Evolutionary conservation across 1,140 invertebrate genomes (phyloP).

Genomic region (Ceratitis capitata): DNA sequence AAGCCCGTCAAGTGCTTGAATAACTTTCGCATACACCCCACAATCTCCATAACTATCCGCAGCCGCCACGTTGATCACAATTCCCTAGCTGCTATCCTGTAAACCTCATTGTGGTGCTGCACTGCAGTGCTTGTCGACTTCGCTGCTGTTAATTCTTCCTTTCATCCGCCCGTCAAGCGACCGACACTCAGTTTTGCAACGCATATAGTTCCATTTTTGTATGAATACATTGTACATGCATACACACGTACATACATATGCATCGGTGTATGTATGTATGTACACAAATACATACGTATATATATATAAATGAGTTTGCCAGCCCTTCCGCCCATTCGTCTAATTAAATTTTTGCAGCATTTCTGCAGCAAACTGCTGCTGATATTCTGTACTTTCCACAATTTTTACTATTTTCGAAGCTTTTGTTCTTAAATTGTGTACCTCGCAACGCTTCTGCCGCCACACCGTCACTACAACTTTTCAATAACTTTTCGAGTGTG

Average conservation of each 20-base stretch:
- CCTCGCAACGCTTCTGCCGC: background rate
- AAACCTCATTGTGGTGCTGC: background rate
- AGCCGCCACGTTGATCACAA: background rate
- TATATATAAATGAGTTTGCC: background rate
- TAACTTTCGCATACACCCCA: background rate
- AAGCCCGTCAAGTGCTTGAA: too few species aligned
- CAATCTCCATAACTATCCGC: background rate
- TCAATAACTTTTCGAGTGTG: conserved; percentile 26
- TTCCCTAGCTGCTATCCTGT: background rate
- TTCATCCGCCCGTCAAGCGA: background rate
- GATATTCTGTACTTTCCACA: conserved; percentile 21
- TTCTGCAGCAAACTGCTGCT: background rate
- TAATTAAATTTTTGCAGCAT: conserved; percentile 13
- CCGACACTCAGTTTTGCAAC: background rate
- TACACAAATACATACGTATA: too few species aligned
- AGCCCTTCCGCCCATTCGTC: background rate
- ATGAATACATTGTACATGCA: background rate
- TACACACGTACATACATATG: too few species aligned
- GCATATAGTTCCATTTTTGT: background rate
- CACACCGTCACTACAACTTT: background rate
- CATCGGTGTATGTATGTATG: too few species aligned
- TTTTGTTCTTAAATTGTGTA: conserved; percentile 15
- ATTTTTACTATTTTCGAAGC: conserved; percentile 1
- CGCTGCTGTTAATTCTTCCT: background rate
- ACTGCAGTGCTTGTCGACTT: background rate